These are phyloP conservation scores for Emydura subglobosa DNA, from an alignment of 2,113 vertebrate genomes.

Conservation along the genomic window DNA sequence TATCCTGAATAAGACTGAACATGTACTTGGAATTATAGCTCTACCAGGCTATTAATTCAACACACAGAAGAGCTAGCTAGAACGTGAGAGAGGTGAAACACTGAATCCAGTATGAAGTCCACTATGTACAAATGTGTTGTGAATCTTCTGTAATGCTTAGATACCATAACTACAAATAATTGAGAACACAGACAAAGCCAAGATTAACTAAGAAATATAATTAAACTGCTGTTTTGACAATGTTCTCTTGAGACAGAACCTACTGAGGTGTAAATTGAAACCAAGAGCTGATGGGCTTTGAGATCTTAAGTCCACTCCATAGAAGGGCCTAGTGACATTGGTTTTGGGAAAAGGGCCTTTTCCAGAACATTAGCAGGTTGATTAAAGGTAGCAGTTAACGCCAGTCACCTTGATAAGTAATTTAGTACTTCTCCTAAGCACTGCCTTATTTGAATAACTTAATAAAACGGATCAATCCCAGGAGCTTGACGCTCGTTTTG, in stretches of 20 bases:
- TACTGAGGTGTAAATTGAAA: neutral
- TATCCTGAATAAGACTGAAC: neutral
- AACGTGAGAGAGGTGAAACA: neutral
- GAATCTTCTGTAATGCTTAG: neutral
- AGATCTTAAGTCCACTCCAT: neutral
- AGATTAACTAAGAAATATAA: neutral
- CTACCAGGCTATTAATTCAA: neutral
- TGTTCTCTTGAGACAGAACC: conserved; percentile 6
- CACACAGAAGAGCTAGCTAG: neutral
- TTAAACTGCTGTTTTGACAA: neutral
- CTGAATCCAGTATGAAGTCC: neutral
- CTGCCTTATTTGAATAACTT: neutral
- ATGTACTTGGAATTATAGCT: neutral
- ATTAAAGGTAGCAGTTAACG: neutral
- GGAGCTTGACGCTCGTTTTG: neutral
- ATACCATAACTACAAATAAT: neutral
- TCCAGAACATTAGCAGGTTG: neutral
- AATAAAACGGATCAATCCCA: neutral
- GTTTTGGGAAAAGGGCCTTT: neutral
- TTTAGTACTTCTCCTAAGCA: neutral
- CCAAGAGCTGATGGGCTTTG: neutral
- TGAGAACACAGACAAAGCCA: neutral
- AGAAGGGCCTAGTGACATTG: neutral
- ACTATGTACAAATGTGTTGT: neutral
- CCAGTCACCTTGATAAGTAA: neutral